Evolutionary conservation across 1,140 invertebrate species (phyloP).

Genomic region (Ladona fulva): DNA sequence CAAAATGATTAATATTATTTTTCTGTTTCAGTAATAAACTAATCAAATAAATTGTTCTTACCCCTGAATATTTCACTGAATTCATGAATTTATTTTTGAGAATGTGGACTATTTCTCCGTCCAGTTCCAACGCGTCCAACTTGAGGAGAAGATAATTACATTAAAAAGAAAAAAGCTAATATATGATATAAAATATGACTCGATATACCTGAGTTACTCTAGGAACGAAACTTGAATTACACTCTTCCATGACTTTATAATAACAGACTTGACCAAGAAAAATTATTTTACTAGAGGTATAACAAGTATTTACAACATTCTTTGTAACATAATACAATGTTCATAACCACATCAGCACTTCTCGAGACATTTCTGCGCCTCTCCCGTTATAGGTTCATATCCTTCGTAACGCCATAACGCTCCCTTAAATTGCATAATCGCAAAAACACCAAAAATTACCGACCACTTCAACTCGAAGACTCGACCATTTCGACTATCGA

Average conservation of each 20-base stretch:
- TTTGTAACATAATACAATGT: no score
- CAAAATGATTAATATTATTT: conserved; percentile 12
- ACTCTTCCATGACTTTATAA: neutral
- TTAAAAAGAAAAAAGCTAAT: neutral
- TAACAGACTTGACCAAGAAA: neutral
- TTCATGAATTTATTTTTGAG: conserved; percentile 31
- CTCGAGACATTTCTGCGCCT: no score
- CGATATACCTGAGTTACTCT: neutral
- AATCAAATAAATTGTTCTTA: conserved; percentile 23
- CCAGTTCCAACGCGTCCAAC: neutral
- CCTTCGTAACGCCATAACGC: no score
- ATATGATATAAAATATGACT: neutral
- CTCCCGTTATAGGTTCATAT: no score
- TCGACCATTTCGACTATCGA: no score
- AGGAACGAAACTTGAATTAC: neutral
- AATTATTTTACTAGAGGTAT: no score
- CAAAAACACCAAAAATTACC: no score
- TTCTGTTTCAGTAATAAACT: neutral
- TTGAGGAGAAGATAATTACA: neutral
- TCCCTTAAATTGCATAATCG: no score
- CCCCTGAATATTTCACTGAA: conserved; percentile 44
- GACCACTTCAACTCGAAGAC: no score
- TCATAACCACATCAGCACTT: no score
- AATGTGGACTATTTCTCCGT: neutral
- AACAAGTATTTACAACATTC: no score